Percentiles rank a stretch among this genome's conserved stretches.
Conservation (phyloP, 1,140 invertebrate species). For the Pseudomyrmex gracilis region DNA sequence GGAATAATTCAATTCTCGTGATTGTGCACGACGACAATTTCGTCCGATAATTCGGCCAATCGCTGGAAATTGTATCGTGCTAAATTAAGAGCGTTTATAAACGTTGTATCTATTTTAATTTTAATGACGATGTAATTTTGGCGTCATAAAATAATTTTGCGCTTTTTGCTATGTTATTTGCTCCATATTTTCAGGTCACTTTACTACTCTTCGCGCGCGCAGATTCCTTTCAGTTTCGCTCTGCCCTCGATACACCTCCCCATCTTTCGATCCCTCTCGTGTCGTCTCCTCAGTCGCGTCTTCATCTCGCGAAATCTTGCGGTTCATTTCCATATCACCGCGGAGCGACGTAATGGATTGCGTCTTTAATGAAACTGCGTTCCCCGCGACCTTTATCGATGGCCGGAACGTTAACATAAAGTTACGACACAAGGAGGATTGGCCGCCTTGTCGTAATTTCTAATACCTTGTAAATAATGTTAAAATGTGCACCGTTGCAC, state of each 20-base stretch:
- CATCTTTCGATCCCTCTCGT: constrained; percentile 46
- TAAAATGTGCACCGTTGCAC: neutral
- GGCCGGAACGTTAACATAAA: constrained; percentile 29
- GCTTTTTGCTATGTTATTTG: neutral
- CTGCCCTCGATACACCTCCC: neutral
- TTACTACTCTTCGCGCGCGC: neutral
- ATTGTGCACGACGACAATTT: constrained; percentile 19
- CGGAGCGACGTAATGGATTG: constrained; percentile 49
- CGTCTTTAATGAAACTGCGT: constrained; percentile 52
- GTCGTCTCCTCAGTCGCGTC: neutral
- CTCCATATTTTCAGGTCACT: neutral
- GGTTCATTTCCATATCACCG: constrained; percentile 49
- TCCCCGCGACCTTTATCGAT: constrained; percentile 32
- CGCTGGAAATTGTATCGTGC: constrained; percentile 21
- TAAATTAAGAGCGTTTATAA: constrained; percentile 38
- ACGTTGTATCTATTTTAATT: neutral
- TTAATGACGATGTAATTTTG: neutral
- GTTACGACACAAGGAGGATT: neutral
- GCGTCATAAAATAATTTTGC: constrained; percentile 20
- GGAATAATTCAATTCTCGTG: constrained; percentile 33
- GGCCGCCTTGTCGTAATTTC: constrained; percentile 19
- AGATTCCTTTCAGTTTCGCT: neutral
- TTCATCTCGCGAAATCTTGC: constrained; percentile 12
- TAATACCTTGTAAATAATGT: constrained; percentile 26
- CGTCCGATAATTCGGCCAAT: neutral